Base-by-base conservation (phyloP, 2,113 vertebrate species). In the Tachysurus vachellii region DNA sequence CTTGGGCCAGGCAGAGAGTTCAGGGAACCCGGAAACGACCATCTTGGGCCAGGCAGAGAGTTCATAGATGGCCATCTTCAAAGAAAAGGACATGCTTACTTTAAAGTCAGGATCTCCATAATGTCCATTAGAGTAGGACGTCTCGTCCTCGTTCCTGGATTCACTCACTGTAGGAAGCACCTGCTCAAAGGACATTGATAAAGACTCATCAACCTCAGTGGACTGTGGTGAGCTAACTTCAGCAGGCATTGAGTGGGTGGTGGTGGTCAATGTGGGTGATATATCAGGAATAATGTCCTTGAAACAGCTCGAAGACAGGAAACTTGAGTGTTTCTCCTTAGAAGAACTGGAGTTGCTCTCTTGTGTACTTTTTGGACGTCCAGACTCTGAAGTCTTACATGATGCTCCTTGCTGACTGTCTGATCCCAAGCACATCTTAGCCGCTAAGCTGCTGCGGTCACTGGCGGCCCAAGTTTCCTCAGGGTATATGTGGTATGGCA, bases 201-300 rank as follows among this genome's bases (percentile, higher is more conserved):
- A 92, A 0, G 96, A 97, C 86, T 97, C 96, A 0, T 97, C 96
- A 85, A 97, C 95, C 91, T 97, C 96, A 0, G 96, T 97, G 85
- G 96, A 97, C 70, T 97, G 96, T 0, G 96, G 96, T 0, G 96
- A 97, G 6, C 96, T 95, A 85, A 96, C 95, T 91, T 97, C 96
- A 0, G 96, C 96, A 0, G 96, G 96, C 91, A 97, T 90, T 0
- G 96, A 97, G 0, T 96, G 96, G 0, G 96, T 96, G 54, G 90
- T 90, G 59, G 96, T 96, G 85, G 79, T 80, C 79, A 95, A 68
- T 0, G 96, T 95, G 21, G 96, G 96, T 0, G 96, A 95, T 62
- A 95, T 90, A 0, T 96, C 95, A 0, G 94, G 95, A 31, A 92
- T 85, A 0, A 94, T 92, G 0, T 96, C 96, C 4, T 94, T 93